Evolutionary conservation across 1,140 invertebrate genomes (phyloP), one percentile per base, ranked within the genome.

Genomic region (Sycophila sp.): DNA sequence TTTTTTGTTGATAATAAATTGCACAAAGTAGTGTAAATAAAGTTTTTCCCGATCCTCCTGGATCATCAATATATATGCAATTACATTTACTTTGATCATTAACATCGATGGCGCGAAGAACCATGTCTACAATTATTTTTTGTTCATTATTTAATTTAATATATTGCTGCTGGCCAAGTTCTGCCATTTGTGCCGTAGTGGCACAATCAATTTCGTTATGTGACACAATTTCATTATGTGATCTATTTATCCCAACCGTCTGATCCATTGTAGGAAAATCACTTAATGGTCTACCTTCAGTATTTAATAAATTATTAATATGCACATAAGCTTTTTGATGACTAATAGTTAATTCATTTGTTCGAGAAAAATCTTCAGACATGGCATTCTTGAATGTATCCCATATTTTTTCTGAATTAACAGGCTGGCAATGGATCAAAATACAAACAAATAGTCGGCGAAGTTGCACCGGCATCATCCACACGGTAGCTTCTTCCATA

Each of bases 381-480:
- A 71, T 71, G 8, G 28, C 1, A 40, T 36, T 17, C 60, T 66
- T 59, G 38, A 71, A 65, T 19, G 55, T 32, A 13, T 66, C 60
- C 62, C 62, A 71, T 7, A 71, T 13, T 19, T 66, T 42, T 38
- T 60, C 17, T 3, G 62, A 42, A 51, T 66, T 2, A 28, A 36
- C 1, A 0, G 62, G 69, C n/a, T 71, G 62, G 28, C 69, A 71
- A 66, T 71, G 53, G 8, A 71, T 53, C 13, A 71, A 66, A 60
- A 66, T 36, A 28, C 62, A 38, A 0, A 72, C 42, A 42, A 67
- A 72, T 47, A 68, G 63, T 1, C 15, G 22, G 17, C 64, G 19
- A 26, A 62, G 34, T 53, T 38, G 55, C 13, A 5, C 15, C 6
- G 71, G 71, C 63, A 67, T 71, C 55, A 71, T 71, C 53, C 69